phyloP scores from a whole-genome alignment of 2,888 invertebrate genomes.

The Syritta pipiens region DNA sequence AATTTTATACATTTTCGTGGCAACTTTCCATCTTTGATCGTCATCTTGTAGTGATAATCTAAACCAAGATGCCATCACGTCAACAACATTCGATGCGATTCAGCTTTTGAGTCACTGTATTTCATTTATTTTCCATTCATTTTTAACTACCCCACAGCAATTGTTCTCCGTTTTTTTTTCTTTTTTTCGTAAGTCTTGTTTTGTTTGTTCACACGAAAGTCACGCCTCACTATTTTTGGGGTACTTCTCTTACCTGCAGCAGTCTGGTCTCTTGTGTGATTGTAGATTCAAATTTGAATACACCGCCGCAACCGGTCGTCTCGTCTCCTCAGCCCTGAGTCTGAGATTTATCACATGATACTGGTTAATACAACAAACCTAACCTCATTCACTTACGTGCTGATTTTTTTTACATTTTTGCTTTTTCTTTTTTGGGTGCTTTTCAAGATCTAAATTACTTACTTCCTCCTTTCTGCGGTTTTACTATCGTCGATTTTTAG shows the following conservation, averaged over 20 bases:
- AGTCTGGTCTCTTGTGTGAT: neutral
- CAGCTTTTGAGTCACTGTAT: constrained; percentile 29
- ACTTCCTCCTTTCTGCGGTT: constrained; percentile 28
- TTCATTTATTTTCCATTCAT: constrained; percentile 23
- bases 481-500: constrained; percentile 34
- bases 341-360: neutral
- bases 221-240: constrained; percentile 40
- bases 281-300: constrained; percentile 14
- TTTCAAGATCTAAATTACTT: constrained; percentile 29
- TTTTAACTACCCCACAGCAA: constrained; percentile 13
- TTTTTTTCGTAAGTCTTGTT: neutral
- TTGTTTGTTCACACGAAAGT: constrained; percentile 42
- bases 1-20: too few species aligned
- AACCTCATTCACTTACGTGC: constrained; percentile 13
- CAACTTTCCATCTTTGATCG: too few species aligned
- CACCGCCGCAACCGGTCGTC: constrained; percentile 2
- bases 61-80: too few species aligned
- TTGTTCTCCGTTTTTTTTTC: constrained; percentile 14
- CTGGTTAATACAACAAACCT: constrained; percentile 9
- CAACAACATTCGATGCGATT: too few species aligned
- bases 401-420: neutral
- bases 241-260: constrained; percentile 27
- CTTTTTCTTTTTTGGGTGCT: neutral
- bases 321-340: constrained; percentile 1
- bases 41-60: too few species aligned